Evolutionary conservation across 2,888 invertebrate genomes (phyloP).

Genomic region (Eudemis profundana): DNA sequence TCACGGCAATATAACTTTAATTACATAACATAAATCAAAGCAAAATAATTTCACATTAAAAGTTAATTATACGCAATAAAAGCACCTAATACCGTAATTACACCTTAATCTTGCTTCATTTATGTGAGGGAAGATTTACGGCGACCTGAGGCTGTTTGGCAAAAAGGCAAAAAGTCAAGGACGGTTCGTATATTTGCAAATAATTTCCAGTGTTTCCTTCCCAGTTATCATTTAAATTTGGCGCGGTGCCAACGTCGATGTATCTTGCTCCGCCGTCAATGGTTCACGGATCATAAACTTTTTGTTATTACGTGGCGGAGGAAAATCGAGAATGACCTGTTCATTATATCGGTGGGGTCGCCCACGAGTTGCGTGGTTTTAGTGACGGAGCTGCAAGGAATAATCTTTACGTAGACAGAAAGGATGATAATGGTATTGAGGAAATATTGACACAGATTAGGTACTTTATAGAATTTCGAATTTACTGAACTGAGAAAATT

Average conservation of each 20-base stretch:
- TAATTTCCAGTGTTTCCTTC: constrained; percentile 50
- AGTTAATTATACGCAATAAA: constrained; percentile 35
- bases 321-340: constrained; percentile 40
- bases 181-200: constrained; percentile 45
- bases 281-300: constrained; percentile 54
- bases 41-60: constrained; percentile 22
- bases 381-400: neutral
- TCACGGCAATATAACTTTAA: constrained; percentile 8
- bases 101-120: constrained; percentile 39
- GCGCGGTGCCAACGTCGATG: constrained; percentile 50
- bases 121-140: constrained; percentile 38
- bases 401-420: neutral
- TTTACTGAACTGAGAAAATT: no score
- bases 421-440: no score
- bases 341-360: constrained; percentile 36
- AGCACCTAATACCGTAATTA: constrained; percentile 36
- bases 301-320: constrained; percentile 46
- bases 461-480: no score
- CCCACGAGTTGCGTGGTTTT: neutral
- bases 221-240: constrained; percentile 53
- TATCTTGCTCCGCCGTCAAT: constrained; percentile 49
- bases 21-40: constrained; percentile 23
- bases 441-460: no score
- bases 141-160: constrained; percentile 36
- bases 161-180: constrained; percentile 47